Evolutionary conservation across 2,797 vertebrate species (phyloP).

Genomic region (Dipus sagitta): DNA sequence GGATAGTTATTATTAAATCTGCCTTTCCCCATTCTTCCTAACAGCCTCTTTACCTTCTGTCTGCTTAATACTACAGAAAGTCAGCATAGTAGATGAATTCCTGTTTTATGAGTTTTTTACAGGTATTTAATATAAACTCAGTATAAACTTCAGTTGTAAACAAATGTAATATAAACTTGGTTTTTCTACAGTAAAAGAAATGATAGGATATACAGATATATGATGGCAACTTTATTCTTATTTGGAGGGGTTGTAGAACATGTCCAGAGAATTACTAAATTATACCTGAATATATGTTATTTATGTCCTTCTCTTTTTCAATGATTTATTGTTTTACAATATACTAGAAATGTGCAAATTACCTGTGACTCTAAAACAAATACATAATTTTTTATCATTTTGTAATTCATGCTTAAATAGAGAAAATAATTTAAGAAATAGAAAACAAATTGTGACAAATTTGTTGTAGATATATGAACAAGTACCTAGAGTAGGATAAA

Average conservation of each 20-base stretch:
- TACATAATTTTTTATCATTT: neutral
- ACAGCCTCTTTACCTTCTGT: neutral
- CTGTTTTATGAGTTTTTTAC: conserved; percentile 22
- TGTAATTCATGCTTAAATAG: neutral
- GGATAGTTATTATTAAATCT: neutral
- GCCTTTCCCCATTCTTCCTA: neutral
- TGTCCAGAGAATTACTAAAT: conserved; percentile 44
- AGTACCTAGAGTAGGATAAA: neutral
- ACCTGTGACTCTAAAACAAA: conserved; percentile 31
- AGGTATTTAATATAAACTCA: conserved; percentile 49
- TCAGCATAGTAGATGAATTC: neutral
- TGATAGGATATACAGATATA: conserved; percentile 19
- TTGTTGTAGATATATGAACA: conserved; percentile 1
- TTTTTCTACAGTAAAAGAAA: conserved; percentile 39
- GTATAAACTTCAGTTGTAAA: conserved; percentile 22
- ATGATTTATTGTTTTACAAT: neutral
- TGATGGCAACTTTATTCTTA: conserved; percentile 52
- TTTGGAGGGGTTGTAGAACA: conserved; percentile 7
- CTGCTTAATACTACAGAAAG: neutral
- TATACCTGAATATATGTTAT: conserved; percentile 5
- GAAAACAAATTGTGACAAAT: neutral
- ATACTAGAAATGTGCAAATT: conserved; percentile 7
- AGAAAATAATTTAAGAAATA: neutral
- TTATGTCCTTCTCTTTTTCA: neutral
- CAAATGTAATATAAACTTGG: conserved; percentile 43